These are phyloP conservation scores for Argyra leucocephala DNA, from an alignment of 2,888 invertebrate species.

Conservation along the genomic window DNA sequence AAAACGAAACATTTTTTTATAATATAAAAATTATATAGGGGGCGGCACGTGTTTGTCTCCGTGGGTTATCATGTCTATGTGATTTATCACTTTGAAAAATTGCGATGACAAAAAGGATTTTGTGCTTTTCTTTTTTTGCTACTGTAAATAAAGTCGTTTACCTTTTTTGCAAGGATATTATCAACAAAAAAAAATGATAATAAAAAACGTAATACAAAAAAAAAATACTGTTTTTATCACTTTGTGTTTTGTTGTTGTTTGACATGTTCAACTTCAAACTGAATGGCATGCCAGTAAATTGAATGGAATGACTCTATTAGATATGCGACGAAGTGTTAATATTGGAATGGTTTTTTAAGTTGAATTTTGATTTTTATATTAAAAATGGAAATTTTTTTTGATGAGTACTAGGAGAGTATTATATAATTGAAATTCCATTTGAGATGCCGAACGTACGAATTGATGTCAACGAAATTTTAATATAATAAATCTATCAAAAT, in stretches of 20 bases:
- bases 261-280: not conserved
- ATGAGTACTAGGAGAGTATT: too few relatives aligned
- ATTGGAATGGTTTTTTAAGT: not conserved
- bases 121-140: conserved; percentile 17
- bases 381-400: too few relatives aligned
- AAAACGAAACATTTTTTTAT: conserved; percentile 13
- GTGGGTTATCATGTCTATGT: conserved; percentile 29
- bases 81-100: conserved; percentile 28
- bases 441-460: too few relatives aligned
- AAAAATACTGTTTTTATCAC: not conserved
- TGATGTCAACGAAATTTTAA: too few relatives aligned
- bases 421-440: too few relatives aligned
- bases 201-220: conserved; percentile 9
- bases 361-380: not conserved
- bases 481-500: too few relatives aligned
- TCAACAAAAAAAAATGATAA: conserved; percentile 15
- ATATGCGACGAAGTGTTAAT: conserved; percentile 1
- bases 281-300: not conserved
- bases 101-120: conserved; percentile 18
- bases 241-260: not conserved
- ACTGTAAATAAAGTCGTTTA: conserved; percentile 16
- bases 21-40: conserved; percentile 24
- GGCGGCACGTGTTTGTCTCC: conserved; percentile 28
- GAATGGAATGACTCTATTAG: conserved; percentile 1
- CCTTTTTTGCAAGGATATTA: conserved; percentile 11